These are phyloP conservation scores for Cantharis nigra DNA, from an alignment of 2,888 invertebrate genomes.

Conservation along the genomic window DNA sequence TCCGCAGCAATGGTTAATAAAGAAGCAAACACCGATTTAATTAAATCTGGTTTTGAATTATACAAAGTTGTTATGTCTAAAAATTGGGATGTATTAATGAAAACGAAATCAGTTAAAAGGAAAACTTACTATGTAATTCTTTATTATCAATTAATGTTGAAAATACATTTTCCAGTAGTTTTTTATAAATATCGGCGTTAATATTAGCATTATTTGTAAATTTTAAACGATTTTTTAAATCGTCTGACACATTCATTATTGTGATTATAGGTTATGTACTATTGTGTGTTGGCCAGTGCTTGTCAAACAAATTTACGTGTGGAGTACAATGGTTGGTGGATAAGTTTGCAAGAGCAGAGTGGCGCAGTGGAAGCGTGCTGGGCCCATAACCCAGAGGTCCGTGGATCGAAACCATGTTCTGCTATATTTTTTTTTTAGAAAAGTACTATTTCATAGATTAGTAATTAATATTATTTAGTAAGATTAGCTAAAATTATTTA, in stretches of 20 bases:
- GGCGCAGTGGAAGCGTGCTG: constrained; percentile 85
- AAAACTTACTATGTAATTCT: constrained; percentile 42
- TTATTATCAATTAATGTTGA: constrained; percentile 36
- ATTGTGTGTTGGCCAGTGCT: neutral
- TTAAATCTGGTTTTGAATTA: constrained; percentile 48
- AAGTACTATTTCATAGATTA: too few relatives aligned
- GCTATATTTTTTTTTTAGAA: constrained; percentile 55
- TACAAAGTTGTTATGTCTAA: constrained; percentile 42
- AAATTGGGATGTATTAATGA: constrained; percentile 22
- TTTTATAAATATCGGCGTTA: constrained; percentile 39
- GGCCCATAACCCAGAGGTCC: constrained; percentile 90
- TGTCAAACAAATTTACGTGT: neutral
- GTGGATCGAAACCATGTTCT: constrained; percentile 89
- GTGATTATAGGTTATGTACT: constrained; percentile 12
- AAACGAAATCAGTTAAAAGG: neutral
- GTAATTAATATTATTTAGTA: too few relatives aligned
- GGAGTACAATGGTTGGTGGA: too few relatives aligned
- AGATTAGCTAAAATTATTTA: too few relatives aligned
- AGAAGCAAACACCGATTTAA: constrained; percentile 48
- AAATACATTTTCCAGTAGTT: constrained; percentile 46
- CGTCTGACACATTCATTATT: constrained; percentile 36
- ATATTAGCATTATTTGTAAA: constrained; percentile 39
- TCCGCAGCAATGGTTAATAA: constrained; percentile 46
- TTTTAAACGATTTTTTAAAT: constrained; percentile 37
- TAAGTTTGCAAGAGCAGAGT: constrained; percentile 61